Evolutionary conservation across 2,797 vertebrate species (phyloP).

Genomic region (Allobates femoralis): DNA sequence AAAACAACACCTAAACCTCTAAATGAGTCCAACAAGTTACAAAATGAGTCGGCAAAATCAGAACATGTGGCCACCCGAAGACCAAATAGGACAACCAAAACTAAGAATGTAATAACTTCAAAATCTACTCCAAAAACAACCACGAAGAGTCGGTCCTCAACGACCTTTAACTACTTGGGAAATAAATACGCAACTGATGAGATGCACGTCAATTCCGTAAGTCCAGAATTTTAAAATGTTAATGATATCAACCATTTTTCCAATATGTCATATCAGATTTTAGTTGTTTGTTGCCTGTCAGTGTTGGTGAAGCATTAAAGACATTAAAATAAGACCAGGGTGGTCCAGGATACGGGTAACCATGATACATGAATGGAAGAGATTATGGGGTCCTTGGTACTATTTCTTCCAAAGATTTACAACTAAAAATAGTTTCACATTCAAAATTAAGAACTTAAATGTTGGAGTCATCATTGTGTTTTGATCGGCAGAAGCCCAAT

Average conservation of each 20-base stretch:
- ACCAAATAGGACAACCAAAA: not conserved
- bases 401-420: not conserved
- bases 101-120: too few species aligned
- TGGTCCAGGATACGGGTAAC: not conserved
- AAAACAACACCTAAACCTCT: not conserved
- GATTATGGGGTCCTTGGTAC: not conserved
- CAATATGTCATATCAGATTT: not conserved
- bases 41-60: not conserved
- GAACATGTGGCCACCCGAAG: not conserved
- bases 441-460: too few species aligned
- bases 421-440: too few species aligned
- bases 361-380: not conserved
- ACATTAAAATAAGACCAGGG: not conserved
- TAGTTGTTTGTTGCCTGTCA: not conserved
- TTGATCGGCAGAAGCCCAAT: too few species aligned
- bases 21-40: not conserved
- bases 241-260: not conserved
- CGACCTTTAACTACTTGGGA: not conserved
- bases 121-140: not conserved
- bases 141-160: not conserved
- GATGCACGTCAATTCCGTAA: constrained; percentile 70
- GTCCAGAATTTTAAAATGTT: constrained; percentile 25
- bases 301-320: not conserved
- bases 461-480: too few species aligned
- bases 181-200: constrained; percentile 62